Evolutionary conservation across 2,888 invertebrate genomes (phyloP).

Genomic region (Anoplius nigerrimus): DNA sequence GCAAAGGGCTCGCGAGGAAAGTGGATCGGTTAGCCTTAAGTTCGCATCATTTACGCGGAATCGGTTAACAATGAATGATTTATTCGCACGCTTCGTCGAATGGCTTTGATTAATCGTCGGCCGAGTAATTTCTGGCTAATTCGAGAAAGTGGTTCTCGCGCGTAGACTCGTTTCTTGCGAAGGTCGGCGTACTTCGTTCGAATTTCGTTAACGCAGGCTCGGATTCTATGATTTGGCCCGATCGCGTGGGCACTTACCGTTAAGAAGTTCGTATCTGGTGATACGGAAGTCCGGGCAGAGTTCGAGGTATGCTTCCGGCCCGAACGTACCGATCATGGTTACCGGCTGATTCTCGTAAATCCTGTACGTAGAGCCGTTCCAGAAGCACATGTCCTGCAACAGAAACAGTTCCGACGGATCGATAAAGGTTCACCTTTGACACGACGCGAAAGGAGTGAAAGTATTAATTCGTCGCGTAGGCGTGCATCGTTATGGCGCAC

Average conservation of each 20-base stretch:
- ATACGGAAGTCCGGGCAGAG: constrained; percentile 77
- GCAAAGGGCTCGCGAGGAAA: no score
- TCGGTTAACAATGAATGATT: constrained; percentile 3
- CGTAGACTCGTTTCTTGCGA: neutral
- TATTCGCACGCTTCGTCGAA: constrained; percentile 19
- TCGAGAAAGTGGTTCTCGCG: constrained; percentile 10
- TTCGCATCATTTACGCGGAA: neutral
- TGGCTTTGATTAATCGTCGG: constrained; percentile 20
- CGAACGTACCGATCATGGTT: constrained; percentile 73
- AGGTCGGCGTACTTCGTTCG: no score
- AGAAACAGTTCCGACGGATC: no score
- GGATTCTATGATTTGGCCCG: no score
- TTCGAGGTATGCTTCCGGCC: constrained; percentile 73
- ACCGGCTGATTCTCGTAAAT: constrained; percentile 70
- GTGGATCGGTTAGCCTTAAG: no score
- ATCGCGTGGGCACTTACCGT: constrained; percentile 67
- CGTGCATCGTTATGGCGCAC: no score
- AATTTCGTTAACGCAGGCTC: no score
- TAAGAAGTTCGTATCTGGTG: constrained; percentile 74
- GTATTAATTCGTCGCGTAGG: neutral
- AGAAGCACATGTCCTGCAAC: constrained; percentile 72
- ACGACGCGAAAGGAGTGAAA: neutral
- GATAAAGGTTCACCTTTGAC: neutral
- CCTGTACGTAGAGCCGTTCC: constrained; percentile 66
- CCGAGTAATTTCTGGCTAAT: neutral